These are phyloP conservation scores for Scaptomyza graminum DNA, from an alignment of 1,140 invertebrate species.

Conservation along the genomic window DNA sequence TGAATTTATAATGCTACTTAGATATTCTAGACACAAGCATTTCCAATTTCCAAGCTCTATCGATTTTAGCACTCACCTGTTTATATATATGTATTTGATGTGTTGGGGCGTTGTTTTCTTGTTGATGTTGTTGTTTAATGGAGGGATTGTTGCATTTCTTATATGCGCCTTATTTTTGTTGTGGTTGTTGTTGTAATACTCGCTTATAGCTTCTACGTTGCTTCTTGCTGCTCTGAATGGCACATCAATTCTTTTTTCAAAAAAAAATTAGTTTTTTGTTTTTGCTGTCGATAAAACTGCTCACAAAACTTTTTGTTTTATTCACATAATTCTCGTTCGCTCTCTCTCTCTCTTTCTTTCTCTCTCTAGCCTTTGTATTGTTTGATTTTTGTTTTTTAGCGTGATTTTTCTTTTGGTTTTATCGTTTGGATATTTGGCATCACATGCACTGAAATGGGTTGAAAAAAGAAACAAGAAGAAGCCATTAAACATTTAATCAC, in stretches of 20 bases:
- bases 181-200: constrained; percentile 66
- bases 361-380: background rate
- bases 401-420: constrained; percentile 23
- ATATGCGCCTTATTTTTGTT: constrained; percentile 44
- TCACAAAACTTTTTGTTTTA: constrained; percentile 26
- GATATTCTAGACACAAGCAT: background rate
- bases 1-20: background rate
- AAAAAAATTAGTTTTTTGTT: constrained; percentile 10
- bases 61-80: constrained; percentile 38
- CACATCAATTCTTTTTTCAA: constrained; percentile 61
- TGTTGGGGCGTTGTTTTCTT: constrained; percentile 15
- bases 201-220: constrained; percentile 72
- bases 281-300: constrained; percentile 21
- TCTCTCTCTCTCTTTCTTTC: constrained; percentile 10
- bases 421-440: constrained; percentile 59
- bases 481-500: constrained; percentile 2
- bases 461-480: constrained; percentile 26
- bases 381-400: constrained; percentile 27
- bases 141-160: constrained; percentile 71
- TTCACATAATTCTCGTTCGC: constrained; percentile 46
- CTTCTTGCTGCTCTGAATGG: constrained; percentile 67
- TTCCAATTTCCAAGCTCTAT: background rate
- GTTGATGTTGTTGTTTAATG: constrained; percentile 53
- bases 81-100: constrained; percentile 26
- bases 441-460: constrained; percentile 64